These are phyloP conservation scores for Actinostola sp. DNA, from an alignment of 92 coral and sea anemone genomes.

Conservation along the genomic window DNA sequence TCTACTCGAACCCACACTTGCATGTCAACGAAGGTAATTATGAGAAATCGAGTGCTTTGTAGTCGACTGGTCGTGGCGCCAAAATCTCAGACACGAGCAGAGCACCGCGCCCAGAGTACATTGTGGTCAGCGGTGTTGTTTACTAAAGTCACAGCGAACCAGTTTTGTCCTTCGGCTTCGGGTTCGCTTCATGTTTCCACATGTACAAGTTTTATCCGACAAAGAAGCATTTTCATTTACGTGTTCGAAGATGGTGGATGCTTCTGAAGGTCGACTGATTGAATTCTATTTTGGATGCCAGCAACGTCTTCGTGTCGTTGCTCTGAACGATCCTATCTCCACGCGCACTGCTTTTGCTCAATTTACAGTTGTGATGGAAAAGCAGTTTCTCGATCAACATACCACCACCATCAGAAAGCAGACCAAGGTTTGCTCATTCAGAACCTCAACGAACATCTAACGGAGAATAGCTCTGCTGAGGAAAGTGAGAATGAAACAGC, in stretches of 20 bases:
- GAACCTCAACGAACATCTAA: conserved; percentile 6
- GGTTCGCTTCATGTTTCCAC: no score
- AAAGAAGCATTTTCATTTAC: no score
- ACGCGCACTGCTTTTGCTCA: conserved; percentile 60
- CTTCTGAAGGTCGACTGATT: background rate
- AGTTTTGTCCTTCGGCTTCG: no score
- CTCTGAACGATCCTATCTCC: conserved; percentile 50
- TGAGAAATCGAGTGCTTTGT: no score
- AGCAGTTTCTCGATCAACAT: conserved; percentile 67
- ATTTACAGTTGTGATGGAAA: conserved; percentile 52
- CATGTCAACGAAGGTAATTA: no score
- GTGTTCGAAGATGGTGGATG: background rate
- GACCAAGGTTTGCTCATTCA: conserved; percentile 8
- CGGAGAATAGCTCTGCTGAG: conserved; percentile 13
- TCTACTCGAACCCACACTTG: conserved; percentile 39
- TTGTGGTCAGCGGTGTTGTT: no score
- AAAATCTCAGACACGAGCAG: no score
- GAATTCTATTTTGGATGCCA: conserved; percentile 29
- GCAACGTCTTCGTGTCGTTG: conserved; percentile 58
- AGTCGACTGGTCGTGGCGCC: background rate
- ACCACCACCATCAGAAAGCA: conserved; percentile 50
- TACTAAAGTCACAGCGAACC: no score
- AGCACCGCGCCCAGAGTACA: no score
- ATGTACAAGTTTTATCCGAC: no score
- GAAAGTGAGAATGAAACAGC: conserved; percentile 15